Evolutionary conservation across 2,888 invertebrate genomes (phyloP).

Genomic region (Mechanitis messenoides): DNA sequence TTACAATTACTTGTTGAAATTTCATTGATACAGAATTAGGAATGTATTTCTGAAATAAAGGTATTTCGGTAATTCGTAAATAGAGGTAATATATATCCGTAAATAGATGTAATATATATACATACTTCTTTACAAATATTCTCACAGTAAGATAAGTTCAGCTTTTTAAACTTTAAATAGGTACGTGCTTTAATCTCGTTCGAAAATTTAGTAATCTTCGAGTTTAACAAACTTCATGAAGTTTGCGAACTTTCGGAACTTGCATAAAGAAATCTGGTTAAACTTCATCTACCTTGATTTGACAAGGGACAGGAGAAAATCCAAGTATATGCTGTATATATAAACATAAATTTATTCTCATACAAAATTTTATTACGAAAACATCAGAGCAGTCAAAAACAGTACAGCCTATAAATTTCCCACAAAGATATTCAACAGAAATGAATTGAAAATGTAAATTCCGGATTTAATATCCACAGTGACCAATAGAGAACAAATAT

Average conservation of each 20-base stretch:
- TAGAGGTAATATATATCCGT: too few relatives aligned
- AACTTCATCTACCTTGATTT: conserved; percentile 1
- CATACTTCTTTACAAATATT: background rate
- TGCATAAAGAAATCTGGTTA: background rate
- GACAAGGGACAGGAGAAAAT: background rate
- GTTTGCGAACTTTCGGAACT: background rate
- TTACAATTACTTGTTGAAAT: too few relatives aligned
- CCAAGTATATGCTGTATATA: background rate
- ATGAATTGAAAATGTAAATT: background rate
- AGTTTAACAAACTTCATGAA: background rate
- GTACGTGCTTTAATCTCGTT: conserved; percentile 2
- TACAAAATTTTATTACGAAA: background rate
- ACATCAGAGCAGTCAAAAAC: background rate
- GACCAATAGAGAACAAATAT: conserved; percentile 1
- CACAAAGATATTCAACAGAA: too few relatives aligned
- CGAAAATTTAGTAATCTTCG: background rate
- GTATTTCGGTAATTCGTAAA: too few relatives aligned
- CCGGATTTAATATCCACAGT: background rate
- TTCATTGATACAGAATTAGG: too few relatives aligned
- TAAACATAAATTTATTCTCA: background rate
- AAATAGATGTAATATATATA: too few relatives aligned
- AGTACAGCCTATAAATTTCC: too few relatives aligned
- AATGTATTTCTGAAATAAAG: too few relatives aligned
- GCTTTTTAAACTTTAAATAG: background rate
- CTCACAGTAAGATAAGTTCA: background rate